A percentile compares a stretch with the other conserved stretches of the same genome.
Evolutionary conservation across 2,888 invertebrate genomes (phyloP).

Genomic region (Caenorhabditis doughertyi): DNA sequence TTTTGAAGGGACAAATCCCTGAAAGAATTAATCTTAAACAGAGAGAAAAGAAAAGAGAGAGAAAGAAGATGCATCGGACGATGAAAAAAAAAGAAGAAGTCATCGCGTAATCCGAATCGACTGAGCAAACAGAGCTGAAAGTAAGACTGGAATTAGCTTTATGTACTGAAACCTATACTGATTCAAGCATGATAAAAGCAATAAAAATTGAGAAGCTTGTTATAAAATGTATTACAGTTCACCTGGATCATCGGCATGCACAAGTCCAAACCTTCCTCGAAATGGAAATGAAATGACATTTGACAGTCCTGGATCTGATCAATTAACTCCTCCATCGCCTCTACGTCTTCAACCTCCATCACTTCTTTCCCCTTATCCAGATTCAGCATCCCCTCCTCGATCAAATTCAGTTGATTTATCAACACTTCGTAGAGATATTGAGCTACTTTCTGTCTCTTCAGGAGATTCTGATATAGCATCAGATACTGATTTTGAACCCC

Average conservation of each 20-base stretch:
- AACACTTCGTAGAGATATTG: constrained; percentile 80
- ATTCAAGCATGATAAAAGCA: neutral
- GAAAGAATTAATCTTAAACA: constrained; percentile 60
- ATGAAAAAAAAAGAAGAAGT: constrained; percentile 20
- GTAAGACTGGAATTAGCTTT: neutral
- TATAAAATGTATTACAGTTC: too few species aligned
- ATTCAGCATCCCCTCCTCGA: constrained; percentile 76
- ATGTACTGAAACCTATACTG: neutral
- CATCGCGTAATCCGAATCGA: constrained; percentile 54
- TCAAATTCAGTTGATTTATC: constrained; percentile 82
- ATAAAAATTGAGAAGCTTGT: too few species aligned
- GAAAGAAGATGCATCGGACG: neutral
- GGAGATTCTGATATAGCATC: constrained; percentile 77
- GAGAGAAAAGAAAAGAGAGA: constrained; percentile 10
- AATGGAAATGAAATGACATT: constrained; percentile 70
- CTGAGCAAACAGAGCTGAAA: constrained; percentile 10
- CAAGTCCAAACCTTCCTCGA: constrained; percentile 65
- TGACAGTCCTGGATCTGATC: constrained; percentile 64
- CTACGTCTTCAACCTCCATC: constrained; percentile 70
- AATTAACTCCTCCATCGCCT: constrained; percentile 61
- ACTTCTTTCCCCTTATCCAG: constrained; percentile 71
- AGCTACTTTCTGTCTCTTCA: constrained; percentile 78
- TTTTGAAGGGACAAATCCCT: constrained; percentile 55
- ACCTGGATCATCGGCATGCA: constrained; percentile 68
- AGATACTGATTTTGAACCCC: constrained; percentile 77